Evolutionary conservation across 2,113 vertebrate genomes (phyloP).

Genomic region (Oceanites oceanicus): DNA sequence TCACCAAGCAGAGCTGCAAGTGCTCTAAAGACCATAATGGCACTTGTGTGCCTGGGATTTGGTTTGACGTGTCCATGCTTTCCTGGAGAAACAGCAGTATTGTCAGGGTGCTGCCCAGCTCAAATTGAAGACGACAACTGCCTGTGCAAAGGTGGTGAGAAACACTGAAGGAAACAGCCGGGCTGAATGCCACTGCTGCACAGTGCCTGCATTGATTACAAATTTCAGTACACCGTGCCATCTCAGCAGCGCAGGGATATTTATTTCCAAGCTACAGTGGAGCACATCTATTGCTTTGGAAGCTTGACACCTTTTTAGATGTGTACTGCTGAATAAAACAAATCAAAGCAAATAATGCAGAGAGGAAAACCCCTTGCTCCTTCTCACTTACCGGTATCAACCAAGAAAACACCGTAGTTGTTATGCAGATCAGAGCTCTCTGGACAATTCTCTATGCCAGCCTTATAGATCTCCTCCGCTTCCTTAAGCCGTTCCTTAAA

Average conservation of each 20-base stretch:
- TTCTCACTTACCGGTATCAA: conserved; percentile 85
- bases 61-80: neutral
- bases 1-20: neutral
- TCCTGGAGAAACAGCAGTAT: neutral
- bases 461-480: conserved; percentile 86
- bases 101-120: neutral
- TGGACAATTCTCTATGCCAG: conserved; percentile 89
- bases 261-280: neutral
- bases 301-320: neutral
- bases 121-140: neutral
- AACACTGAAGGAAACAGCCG: neutral
- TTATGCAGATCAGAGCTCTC: conserved; percentile 95
- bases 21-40: neutral
- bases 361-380: neutral
- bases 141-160: neutral
- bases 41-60: neutral
- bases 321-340: neutral
- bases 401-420: conserved; percentile 95
- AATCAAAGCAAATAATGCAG: neutral
- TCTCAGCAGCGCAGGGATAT: neutral
- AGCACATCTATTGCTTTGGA: neutral
- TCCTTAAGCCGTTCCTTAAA: conserved; percentile 85
- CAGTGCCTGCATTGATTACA: neutral
- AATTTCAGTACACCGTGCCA: neutral
- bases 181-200: neutral